These are phyloP conservation scores for Myrmecobius fasciatus DNA, from an alignment of 2,113 vertebrate species.

Conservation along the genomic window DNA sequence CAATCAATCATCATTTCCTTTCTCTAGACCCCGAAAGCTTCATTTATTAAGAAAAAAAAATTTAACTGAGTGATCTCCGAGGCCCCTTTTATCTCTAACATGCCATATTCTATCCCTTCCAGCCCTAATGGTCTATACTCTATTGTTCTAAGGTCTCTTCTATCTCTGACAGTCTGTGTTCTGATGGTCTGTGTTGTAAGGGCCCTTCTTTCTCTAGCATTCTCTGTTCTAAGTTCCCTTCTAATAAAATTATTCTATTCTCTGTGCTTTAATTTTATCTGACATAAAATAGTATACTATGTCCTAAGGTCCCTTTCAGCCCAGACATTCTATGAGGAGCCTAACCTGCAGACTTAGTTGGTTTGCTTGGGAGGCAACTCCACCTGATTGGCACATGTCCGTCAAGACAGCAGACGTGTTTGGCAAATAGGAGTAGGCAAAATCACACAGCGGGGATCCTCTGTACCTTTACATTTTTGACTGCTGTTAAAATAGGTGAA, in stretches of 20 bases:
- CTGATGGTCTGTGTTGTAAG: neutral
- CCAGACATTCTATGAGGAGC: rapidly evolving
- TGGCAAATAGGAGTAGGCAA: neutral
- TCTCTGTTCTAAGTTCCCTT: neutral
- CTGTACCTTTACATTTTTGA: neutral
- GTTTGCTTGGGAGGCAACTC: neutral
- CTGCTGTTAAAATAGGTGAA: neutral
- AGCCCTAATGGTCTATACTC: neutral
- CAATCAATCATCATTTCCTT: neutral
- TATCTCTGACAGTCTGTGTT: neutral
- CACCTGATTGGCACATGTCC: rapidly evolving
- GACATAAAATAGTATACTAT: neutral
- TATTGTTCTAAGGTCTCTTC: neutral
- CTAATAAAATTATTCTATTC: neutral
- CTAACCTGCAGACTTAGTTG: neutral
- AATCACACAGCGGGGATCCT: neutral
- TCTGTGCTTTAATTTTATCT: neutral
- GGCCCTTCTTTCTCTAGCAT: neutral
- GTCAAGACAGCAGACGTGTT: neutral
- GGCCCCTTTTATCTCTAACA: neutral
- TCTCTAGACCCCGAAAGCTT: neutral
- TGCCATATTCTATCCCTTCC: neutral
- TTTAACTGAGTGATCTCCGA: neutral
- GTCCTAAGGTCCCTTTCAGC: neutral
- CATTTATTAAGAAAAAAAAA: no score